Evolutionary conservation across 2,888 invertebrate genomes (phyloP), one percentile per base, ranked within the genome.

Genomic region (Eristalis pertinax): DNA sequence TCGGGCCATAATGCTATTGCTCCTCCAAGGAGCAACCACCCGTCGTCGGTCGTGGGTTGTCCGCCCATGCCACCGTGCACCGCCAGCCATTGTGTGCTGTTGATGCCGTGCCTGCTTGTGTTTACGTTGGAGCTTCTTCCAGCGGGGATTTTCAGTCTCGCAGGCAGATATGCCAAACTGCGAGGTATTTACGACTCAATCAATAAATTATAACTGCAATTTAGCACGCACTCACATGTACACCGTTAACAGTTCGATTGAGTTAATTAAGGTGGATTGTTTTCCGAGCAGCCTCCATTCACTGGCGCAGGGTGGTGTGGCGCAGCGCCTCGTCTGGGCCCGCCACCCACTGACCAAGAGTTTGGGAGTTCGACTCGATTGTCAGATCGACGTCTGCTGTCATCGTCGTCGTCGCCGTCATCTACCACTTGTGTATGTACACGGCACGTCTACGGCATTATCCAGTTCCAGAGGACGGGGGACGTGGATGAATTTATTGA

Each of bases 161-260:
- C 75, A 22, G 22, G 19, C 64, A 74, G 43, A 50, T 77, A 38
- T 60, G 19, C 62, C 26, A 72, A 43, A 13, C 56, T 26, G 22
- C 74, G 19, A 62, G 43, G 43, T 75, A 82, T 82, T 79, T 75
- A 72, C 41, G 67, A 68, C 38, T 82, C 38, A 75, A 82, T 83
- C 86, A 82, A 86, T 86, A 86, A 82, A 75, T 82, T 79, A 75
- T 86, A 41, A 86, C 62, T 78, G 78, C 74, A 78, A 79, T 63
- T 67, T 68, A 58, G 26, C 82, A 82, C 86, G 81, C 82, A 78
- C 56, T 75, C 58, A 68, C 22, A 68, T 58, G 26, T 68, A 67
- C 22, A 19, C 60, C 22, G 67, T 43, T 63, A 77, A 77, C 69
- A 62, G 29, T 72, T 82, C 62, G 41, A 72, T 67, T 68, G 50